Conservation (phyloP, 2,113 vertebrate genomes). For the western clawed frog (Xenopus tropicalis) region DNA sequence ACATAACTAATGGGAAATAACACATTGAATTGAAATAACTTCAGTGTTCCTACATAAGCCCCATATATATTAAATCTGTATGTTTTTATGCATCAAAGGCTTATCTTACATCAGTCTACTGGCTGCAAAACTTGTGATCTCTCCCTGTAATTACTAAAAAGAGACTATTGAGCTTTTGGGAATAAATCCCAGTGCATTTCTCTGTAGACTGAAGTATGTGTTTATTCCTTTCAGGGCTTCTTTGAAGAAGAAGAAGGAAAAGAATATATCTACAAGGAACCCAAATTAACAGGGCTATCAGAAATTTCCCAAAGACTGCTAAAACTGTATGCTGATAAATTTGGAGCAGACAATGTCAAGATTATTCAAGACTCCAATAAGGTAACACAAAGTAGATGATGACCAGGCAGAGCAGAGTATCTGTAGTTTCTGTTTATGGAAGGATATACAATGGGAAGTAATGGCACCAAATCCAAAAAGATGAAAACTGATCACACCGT, state of each 20-base stretch:
- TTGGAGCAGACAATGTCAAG: constrained; percentile 94
- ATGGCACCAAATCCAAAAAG: too few relatives aligned
- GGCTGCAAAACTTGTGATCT: constrained; percentile 18
- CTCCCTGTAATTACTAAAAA: constrained; percentile 16
- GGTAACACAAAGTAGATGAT: constrained; percentile 59
- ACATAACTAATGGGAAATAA: neutral
- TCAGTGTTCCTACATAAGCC: neutral
- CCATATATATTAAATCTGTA: constrained; percentile 37
- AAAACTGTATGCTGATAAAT: constrained; percentile 97
- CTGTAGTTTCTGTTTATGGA: too few relatives aligned
- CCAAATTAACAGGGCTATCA: constrained; percentile 92
- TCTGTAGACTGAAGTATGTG: constrained; percentile 24
- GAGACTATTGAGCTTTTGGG: constrained; percentile 1
- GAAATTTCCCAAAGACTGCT: constrained; percentile 96
- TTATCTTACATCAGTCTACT: constrained; percentile 23
- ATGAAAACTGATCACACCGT: too few relatives aligned
- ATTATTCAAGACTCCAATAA: constrained; percentile 99
- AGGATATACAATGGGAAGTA: too few relatives aligned
- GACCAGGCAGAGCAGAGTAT: too few relatives aligned
- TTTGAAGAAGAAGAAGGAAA: constrained; percentile 98
- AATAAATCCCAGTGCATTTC: constrained; percentile 21
- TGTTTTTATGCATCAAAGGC: constrained; percentile 43
- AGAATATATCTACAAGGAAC: constrained; percentile 98
- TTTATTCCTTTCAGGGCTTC: constrained; percentile 75
- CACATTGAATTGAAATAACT: neutral